Conservation (phyloP, 2,888 invertebrate genomes). For the Torymus tubicola region DNA sequence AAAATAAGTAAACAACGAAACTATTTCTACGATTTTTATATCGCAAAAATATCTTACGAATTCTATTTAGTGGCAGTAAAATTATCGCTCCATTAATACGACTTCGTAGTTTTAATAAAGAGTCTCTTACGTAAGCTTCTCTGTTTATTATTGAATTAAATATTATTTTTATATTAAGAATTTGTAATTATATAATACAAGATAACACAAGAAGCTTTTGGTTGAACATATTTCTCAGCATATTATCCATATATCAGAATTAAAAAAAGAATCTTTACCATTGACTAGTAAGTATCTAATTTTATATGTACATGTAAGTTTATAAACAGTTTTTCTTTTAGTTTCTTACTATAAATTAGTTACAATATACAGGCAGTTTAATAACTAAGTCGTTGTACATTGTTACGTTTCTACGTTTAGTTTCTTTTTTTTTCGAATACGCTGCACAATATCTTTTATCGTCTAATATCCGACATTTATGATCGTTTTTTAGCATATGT, state of each 20-base stretch:
- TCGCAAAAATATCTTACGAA: background rate
- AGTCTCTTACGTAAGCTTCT: slow-evolving; percentile 9
- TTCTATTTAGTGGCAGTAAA: background rate
- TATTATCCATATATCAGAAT: slow-evolving; percentile 13
- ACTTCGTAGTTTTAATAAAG: background rate
- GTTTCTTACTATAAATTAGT: slow-evolving; percentile 66
- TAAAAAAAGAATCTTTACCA: slow-evolving; percentile 54
- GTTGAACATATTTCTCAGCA: slow-evolving; percentile 18
- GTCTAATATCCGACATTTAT: slow-evolving; percentile 49
- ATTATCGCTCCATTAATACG: background rate
- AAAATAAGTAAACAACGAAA: slow-evolving; percentile 24
- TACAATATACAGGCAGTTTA: slow-evolving; percentile 68
- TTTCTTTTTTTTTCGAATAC: slow-evolving; percentile 52
- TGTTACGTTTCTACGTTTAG: slow-evolving; percentile 66
- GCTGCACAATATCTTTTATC: slow-evolving; percentile 51
- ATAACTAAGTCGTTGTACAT: slow-evolving; percentile 74
- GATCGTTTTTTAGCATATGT: slow-evolving; percentile 65
- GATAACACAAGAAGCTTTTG: slow-evolving; percentile 15
- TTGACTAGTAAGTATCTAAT: slow-evolving; percentile 69
- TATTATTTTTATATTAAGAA: slow-evolving; percentile 12
- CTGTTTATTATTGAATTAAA: slow-evolving; percentile 11
- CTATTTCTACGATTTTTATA: background rate
- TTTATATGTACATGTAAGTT: slow-evolving; percentile 64
- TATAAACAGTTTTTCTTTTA: slow-evolving; percentile 62
- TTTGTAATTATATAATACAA: background rate